Conservation (phyloP, 2,888 invertebrate species). For the Octonoba sinensis region DNA sequence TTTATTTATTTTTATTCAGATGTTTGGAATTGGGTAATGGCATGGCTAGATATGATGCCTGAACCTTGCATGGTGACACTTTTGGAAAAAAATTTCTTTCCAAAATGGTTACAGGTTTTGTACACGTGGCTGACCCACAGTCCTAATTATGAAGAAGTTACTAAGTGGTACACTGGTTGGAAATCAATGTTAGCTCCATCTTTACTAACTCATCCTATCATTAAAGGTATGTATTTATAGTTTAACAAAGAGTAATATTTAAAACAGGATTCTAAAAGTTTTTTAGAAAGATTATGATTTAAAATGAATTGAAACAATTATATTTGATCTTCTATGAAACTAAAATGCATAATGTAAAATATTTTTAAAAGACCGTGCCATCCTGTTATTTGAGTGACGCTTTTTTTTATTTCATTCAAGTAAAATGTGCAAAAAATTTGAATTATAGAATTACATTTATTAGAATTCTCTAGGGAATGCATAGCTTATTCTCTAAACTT, state of each 20-base stretch:
- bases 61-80: slow-evolving; percentile 82
- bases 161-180: slow-evolving; percentile 85
- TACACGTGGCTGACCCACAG: slow-evolving; percentile 87
- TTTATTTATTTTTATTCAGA: slow-evolving; percentile 75
- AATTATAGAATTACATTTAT: too few relatives aligned
- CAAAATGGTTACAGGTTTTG: slow-evolving; percentile 84
- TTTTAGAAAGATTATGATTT: too few relatives aligned
- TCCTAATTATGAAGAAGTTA: slow-evolving; percentile 91
- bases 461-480: too few relatives aligned
- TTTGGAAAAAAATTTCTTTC: slow-evolving; percentile 90
- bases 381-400: too few relatives aligned
- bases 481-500: too few relatives aligned
- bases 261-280: too few relatives aligned
- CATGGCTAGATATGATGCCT: slow-evolving; percentile 90
- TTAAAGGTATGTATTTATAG: slow-evolving; percentile 73
- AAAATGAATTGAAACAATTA: too few relatives aligned
- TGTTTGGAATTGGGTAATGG: slow-evolving; percentile 94
- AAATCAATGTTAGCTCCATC: slow-evolving; percentile 74
- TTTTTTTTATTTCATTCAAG: too few relatives aligned
- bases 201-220: slow-evolving; percentile 74
- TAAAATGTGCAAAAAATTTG: too few relatives aligned
- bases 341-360: too few relatives aligned
- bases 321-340: too few relatives aligned
- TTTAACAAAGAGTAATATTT: not conserved
- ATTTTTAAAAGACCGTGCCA: too few relatives aligned